Evolutionary conservation across 2,888 invertebrate species (phyloP), one percentile per base, ranked within the genome.

Genomic region (Phyto melanocephala): DNA sequence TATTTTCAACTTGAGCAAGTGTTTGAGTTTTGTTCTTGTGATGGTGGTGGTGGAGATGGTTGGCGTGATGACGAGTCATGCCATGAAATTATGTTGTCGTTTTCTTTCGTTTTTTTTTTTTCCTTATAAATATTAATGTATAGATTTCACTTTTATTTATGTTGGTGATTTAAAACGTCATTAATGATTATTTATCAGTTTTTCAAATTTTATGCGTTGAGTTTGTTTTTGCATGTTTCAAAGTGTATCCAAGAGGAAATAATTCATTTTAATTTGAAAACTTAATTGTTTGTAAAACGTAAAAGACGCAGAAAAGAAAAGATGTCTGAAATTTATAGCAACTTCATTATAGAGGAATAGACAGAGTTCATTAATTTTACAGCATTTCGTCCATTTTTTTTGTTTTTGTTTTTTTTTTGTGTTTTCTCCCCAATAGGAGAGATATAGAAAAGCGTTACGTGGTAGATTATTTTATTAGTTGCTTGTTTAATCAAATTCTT

Each of bases 281-380:
- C 45, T 58, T 65, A 72, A 79, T 79, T 79, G 71, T 33, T 72
- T 58, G 65, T 79, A 15, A 75, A 63, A 62, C 20, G 52, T 62
- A 50, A 71, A 22, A 63, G 10, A 35, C 58, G n/a, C n/a, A n/a
- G n/a, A n/a, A n/a, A n/a, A 37, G 13, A 13, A 24, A 2, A 68
- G 62, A 45, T 17, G 56, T 0, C 58, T 65, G 37, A 11, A 24
- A 40, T 58, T 58, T 67, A 33, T 15, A 22, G 28, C 2, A 52
- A 52, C 17, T 77, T 68, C 2, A 37, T 54, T 67, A 40, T 10
- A 22, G 15, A 40, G 13, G 40, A 52, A 13, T 60, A 2, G 4
- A 28, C 47, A 50, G 47, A 45, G 35, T 45, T 45, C 47, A 67
- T 47, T 50, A 50, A 58, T 42, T 56, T 65, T 37, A 37, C 17